Evolutionary conservation across 2,888 invertebrate species (phyloP), one percentile per base, ranked within the genome.

Genomic region (Hybos culiciformis): DNA sequence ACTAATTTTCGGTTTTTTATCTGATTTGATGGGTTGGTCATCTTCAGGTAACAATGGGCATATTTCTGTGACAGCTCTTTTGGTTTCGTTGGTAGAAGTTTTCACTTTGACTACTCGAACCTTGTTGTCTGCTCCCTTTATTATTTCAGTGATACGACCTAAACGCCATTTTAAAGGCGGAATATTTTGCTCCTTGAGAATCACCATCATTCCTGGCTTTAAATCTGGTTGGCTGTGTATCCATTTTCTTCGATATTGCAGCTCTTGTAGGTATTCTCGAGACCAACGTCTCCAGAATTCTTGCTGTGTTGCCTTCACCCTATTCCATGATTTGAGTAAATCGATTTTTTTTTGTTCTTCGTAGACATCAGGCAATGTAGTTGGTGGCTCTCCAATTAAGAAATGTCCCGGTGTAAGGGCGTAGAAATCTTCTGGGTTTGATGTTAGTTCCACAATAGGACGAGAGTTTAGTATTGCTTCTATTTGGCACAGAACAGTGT

Each of bases 381-480:
- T 29, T 12, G n/a, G 12, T 29, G 29, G 29, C n/a, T 12, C 29
- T n/a, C 29, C 29, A n/a, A 29, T 29, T n/a, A 29, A n/a, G n/a
- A 29, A 29, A n/a, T 29, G 29, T n/a, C 29, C 29, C 12, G 29
- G 29, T 12, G n/a, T 29, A 12, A 29, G 29, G n/a, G 29, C 29
- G 12, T 29, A 12, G 29, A 29, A n/a, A 36, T 51, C 50, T 41
- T 50, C 51, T 7, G 51, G 49, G 31, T 51, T 46, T 15, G 47
- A 37, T 9, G 48, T 48, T 24, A 50, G 9, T 8, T 48, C 37
- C 6, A 46, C 43, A 12, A 51, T 18, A 2, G 53, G 51, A 3
- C 51, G 43, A 9, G 54, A 51, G 38, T 53, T 54, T 12, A 55
- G 42, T 26, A 51, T 47, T 4, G 50, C 48, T 44, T 52, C 51